A percentile compares a stretch with the other conserved stretches of the same genome.
Conservation (phyloP, 2,797 vertebrate genomes). For the Danio aesculapii region DNA sequence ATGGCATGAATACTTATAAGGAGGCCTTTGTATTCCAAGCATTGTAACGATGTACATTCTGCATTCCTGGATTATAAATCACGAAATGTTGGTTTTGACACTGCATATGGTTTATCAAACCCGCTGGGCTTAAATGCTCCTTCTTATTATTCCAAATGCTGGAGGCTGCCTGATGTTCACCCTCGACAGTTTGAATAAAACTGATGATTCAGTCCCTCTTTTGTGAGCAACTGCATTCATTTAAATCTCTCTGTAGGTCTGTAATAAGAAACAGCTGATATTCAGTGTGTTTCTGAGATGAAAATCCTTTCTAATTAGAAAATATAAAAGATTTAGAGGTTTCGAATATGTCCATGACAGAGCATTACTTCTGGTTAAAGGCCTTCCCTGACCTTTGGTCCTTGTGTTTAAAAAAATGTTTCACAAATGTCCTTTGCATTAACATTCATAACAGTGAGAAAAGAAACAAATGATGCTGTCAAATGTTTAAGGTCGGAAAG, state of each 20-base stretch:
- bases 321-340: background rate
- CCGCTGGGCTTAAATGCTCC: background rate
- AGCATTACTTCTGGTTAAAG: background rate
- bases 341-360: background rate
- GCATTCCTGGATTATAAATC: background rate
- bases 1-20: too few relatives aligned
- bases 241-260: constrained; percentile 19
- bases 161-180: background rate
- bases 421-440: background rate
- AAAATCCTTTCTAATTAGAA: constrained; percentile 11
- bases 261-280: constrained; percentile 14
- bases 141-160: constrained; percentile 4
- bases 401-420: background rate
- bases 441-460: background rate
- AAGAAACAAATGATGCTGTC: background rate
- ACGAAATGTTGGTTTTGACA: background rate
- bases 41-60: background rate
- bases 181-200: constrained; percentile 6
- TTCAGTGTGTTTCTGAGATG: background rate
- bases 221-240: constrained; percentile 27
- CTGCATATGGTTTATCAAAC: constrained; percentile 9
- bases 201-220: constrained; percentile 26
- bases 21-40: too few relatives aligned
- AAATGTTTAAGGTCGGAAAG: background rate
- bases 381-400: background rate